These are phyloP conservation scores for Odocoileus virginianus DNA, from an alignment of 2,113 vertebrate species.

Conservation along the genomic window DNA sequence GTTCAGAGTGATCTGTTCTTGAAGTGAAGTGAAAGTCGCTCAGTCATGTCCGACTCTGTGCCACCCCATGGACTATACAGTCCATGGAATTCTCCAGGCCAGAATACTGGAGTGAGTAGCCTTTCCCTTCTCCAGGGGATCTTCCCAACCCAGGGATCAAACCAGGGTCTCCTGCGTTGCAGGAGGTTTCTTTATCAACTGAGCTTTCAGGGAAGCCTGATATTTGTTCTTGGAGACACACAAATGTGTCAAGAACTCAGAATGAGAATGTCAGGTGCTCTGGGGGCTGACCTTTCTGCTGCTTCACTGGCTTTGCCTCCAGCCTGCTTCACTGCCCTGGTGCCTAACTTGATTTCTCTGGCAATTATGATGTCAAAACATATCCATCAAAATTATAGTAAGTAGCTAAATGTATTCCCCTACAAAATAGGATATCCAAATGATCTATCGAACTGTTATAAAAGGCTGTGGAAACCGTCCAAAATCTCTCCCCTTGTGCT, in stretches of 20 bases:
- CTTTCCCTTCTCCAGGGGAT: neutral
- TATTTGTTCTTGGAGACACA: neutral
- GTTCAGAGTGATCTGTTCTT: neutral
- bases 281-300: rapidly evolving
- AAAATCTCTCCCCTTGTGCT: rapidly evolving
- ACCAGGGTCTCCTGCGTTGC: neutral
- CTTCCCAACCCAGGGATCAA: neutral
- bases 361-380: neutral
- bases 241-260: too few species aligned
- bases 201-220: neutral
- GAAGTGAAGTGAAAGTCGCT: neutral
- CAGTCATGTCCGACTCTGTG: neutral
- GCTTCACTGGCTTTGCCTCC: neutral
- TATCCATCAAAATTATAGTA: neutral
- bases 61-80: neutral
- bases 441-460: neutral
- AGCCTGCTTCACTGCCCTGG: neutral
- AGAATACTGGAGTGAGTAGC: neutral
- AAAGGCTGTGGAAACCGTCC: neutral
- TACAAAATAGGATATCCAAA: neutral
- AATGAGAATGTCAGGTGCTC: neutral
- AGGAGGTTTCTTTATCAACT: neutral
- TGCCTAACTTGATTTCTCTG: neutral
- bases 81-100: neutral
- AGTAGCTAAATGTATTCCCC: neutral